phyloP scores from a whole-genome alignment of 2,113 vertebrate genomes.

The Empidonax traillii region DNA sequence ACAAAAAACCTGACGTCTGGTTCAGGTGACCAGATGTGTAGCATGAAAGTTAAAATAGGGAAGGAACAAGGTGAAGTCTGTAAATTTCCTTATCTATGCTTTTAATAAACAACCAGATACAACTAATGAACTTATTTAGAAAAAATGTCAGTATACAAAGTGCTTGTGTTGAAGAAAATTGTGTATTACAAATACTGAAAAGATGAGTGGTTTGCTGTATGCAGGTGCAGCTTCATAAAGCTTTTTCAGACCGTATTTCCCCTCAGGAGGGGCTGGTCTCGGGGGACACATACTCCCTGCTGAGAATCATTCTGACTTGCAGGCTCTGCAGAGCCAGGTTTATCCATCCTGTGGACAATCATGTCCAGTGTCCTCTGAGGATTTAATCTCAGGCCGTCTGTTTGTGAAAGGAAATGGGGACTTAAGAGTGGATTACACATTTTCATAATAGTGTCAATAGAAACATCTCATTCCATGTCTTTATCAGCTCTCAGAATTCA shows the following conservation, averaged over 20 bases:
- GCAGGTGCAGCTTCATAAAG: not conserved
- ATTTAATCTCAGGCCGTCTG: not conserved
- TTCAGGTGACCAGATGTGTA: not conserved
- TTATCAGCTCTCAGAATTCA: not conserved
- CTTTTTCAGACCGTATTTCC: not conserved
- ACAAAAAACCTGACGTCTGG: not conserved
- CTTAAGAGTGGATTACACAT: not conserved
- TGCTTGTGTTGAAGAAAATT: not conserved
- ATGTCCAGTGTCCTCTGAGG: not conserved
- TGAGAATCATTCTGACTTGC: not conserved
- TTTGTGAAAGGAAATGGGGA: not conserved
- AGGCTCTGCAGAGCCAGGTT: not conserved
- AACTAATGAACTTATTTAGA: not conserved
- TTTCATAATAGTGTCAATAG: not conserved
- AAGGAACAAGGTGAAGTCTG: not conserved
- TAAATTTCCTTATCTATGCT: not conserved
- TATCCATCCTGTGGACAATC: not conserved
- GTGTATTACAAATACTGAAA: not conserved
- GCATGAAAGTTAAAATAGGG: not conserved
- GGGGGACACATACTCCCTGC: accelerated
- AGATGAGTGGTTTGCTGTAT: not conserved
- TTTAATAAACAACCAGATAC: not conserved
- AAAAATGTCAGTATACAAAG: not conserved
- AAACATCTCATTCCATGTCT: not conserved
- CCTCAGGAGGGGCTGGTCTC: not conserved